phyloP scores from a whole-genome alignment of 2,113 vertebrate genomes.

The Tragelaphus imberbis region DNA sequence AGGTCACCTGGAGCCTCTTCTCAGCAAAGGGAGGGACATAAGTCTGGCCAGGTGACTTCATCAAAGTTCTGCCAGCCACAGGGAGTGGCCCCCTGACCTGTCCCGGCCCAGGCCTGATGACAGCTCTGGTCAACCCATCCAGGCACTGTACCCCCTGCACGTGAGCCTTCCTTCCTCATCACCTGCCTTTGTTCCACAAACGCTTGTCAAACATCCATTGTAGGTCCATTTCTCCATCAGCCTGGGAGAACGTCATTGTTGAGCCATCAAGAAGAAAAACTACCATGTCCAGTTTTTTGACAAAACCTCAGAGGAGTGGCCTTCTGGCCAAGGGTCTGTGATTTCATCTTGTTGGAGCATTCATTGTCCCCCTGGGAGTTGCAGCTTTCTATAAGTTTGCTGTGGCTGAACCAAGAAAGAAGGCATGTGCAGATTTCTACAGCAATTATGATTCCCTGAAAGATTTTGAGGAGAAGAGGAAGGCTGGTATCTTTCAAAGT shows the following conservation, averaged over 20 bases:
- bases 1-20: not conserved
- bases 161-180: accelerated
- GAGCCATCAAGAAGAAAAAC: not conserved
- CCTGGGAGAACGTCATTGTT: not conserved
- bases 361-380: not conserved
- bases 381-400: not conserved
- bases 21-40: not conserved
- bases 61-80: not conserved
- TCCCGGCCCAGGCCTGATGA: not conserved
- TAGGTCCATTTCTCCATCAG: not conserved
- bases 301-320: not conserved
- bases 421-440: not conserved
- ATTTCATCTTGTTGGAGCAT: not conserved
- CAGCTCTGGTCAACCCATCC: not conserved
- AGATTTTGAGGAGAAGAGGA: not conserved
- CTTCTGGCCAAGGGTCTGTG: not conserved
- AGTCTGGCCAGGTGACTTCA: not conserved
- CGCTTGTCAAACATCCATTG: not conserved
- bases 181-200: not conserved
- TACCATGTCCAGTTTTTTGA: not conserved
- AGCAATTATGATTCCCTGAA: not conserved
- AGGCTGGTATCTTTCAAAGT: not conserved
- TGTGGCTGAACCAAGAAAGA: not conserved
- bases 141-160: not conserved
- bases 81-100: not conserved